These are phyloP conservation scores for Hipposideros larvatus DNA, from an alignment of 2,797 vertebrate species.

Conservation along the genomic window DNA sequence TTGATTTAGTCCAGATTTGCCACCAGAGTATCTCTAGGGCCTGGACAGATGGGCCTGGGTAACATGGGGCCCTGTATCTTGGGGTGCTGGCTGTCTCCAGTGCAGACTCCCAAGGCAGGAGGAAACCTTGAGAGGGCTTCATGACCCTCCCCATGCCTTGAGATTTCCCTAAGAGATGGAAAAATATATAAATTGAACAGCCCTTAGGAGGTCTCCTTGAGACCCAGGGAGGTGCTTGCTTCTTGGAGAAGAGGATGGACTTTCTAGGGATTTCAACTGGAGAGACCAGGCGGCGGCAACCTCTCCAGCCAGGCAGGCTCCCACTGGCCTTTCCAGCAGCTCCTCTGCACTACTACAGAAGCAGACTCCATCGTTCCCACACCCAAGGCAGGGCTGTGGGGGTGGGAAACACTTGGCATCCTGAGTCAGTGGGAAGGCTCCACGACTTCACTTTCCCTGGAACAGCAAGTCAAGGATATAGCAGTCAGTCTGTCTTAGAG, in stretches of 20 bases:
- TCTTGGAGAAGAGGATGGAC: neutral
- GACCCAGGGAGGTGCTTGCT: neutral
- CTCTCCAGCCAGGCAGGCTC: neutral
- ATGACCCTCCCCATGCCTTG: neutral
- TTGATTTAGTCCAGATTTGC: constrained; percentile 18
- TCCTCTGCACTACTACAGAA: neutral
- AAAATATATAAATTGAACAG: neutral
- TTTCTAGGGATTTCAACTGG: neutral
- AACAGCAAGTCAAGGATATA: constrained; percentile 63
- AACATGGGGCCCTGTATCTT: neutral
- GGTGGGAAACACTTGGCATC: constrained; percentile 56
- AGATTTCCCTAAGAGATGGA: neutral
- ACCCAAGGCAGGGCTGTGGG: constrained; percentile 25
- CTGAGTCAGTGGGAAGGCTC: constrained; percentile 75
- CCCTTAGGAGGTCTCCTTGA: neutral
- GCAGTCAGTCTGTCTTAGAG: neutral
- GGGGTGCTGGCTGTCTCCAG: neutral
- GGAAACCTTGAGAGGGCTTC: neutral
- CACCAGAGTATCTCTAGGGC: neutral
- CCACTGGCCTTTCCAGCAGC: neutral
- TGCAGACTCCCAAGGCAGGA: neutral
- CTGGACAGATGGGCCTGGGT: neutral
- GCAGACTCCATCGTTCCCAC: neutral
- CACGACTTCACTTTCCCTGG: constrained; percentile 65
- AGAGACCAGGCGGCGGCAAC: neutral